A percentile compares a stretch with the other conserved stretches of the same genome.
Evolutionary conservation across 2,113 vertebrate species (phyloP).

Genomic region (Hypanus sabinus): DNA sequence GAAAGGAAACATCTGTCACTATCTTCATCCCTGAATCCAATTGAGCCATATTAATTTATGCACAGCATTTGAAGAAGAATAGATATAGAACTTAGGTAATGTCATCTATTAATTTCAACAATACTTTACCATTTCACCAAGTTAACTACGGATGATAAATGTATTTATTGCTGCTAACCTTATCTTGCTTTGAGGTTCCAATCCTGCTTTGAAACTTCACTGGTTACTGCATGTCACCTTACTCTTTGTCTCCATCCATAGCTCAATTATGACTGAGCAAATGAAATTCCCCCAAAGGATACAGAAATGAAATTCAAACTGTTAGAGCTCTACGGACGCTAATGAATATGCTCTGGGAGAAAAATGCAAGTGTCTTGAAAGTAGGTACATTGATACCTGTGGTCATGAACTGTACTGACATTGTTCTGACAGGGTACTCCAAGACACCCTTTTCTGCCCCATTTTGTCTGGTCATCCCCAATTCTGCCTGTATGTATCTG

Average conservation of each 20-base stretch:
- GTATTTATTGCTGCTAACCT: neutral
- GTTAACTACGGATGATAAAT: neutral
- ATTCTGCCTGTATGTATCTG: neutral
- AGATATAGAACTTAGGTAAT: neutral
- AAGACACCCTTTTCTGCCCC: neutral
- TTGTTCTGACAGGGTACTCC: neutral
- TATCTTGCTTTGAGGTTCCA: neutral
- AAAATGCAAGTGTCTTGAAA: conserved; percentile 30
- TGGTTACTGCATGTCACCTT: neutral
- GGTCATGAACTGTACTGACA: conserved; percentile 20
- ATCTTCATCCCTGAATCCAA: too few species aligned
- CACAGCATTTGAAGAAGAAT: neutral
- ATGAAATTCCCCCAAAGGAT: neutral
- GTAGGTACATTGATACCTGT: neutral
- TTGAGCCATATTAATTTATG: neutral
- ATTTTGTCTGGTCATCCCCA: neutral
- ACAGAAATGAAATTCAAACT: conserved; percentile 15
- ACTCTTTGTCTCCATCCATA: neutral
- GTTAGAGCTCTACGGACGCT: conserved; percentile 16
- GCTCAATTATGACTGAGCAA: neutral
- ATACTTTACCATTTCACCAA: neutral
- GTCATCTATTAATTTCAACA: neutral
- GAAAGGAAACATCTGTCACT: too few species aligned
- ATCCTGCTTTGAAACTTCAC: conserved; percentile 12
- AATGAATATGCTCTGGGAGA: neutral